Evolutionary conservation across 2,797 vertebrate genomes (phyloP).

Genomic region (Coregonus suidteri): DNA sequence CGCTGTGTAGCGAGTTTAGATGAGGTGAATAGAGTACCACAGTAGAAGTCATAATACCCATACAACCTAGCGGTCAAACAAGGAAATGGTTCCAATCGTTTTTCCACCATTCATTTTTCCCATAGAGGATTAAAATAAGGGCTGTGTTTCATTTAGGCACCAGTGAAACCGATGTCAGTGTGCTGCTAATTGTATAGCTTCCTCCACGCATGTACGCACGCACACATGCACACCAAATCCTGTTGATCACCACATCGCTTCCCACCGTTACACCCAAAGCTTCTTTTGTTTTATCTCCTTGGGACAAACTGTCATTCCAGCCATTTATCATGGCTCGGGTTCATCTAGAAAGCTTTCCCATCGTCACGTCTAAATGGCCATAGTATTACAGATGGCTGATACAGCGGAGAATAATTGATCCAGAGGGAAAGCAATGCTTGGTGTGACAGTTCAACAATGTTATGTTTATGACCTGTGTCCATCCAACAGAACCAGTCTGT

Average conservation of each 20-base stretch:
- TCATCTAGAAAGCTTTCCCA: conserved; percentile 51
- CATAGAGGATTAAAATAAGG: no score
- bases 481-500: conserved; percentile 21
- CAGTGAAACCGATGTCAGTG: no score
- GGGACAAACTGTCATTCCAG: conserved; percentile 34
- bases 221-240: background rate
- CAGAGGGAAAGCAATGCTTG: conserved; percentile 51
- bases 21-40: no score
- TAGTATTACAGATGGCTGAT: conserved; percentile 13
- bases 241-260: background rate
- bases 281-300: conserved; percentile 16
- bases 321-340: conserved; percentile 34
- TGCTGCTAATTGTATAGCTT: no score
- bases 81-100: no score
- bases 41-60: no score
- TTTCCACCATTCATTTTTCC: no score
- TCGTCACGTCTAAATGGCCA: conserved; percentile 26
- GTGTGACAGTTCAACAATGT: conserved; percentile 58
- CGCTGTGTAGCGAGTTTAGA: no score
- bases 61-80: no score
- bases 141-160: no score
- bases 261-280: background rate
- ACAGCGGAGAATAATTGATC: conserved; percentile 56
- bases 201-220: conserved; percentile 15
- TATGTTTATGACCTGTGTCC: conserved; percentile 69